A percentile compares a stretch with the other conserved stretches of the same genome.
These are phyloP conservation scores for Cerastis leucographa DNA, from an alignment of 2,888 invertebrate genomes.

Conservation along the genomic window DNA sequence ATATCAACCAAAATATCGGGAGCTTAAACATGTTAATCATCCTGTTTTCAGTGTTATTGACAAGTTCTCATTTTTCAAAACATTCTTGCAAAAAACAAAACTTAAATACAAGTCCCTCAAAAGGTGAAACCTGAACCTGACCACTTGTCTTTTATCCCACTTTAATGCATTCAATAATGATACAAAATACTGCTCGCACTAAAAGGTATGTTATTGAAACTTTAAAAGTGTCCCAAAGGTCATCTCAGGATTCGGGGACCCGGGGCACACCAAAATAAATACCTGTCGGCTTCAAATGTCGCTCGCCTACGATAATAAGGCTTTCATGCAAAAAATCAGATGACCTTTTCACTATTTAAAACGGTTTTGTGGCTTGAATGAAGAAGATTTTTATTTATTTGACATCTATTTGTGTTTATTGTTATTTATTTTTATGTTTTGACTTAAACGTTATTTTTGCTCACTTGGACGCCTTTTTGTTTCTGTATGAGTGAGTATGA, in stretches of 20 bases:
- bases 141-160: neutral
- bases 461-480: neutral
- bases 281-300: constrained; percentile 45
- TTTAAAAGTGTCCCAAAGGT: constrained; percentile 40
- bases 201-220: constrained; percentile 23
- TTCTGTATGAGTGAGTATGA: neutral
- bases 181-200: constrained; percentile 6
- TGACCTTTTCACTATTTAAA: constrained; percentile 26
- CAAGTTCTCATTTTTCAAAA: neutral
- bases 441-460: neutral
- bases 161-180: constrained; percentile 19
- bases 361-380: neutral
- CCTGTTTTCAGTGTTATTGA: too few species aligned
- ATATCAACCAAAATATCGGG: too few species aligned
- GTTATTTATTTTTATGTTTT: neutral
- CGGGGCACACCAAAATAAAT: constrained; percentile 33
- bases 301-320: constrained; percentile 30
- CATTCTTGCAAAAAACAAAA: too few species aligned
- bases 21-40: too few species aligned
- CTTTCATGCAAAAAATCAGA: constrained; percentile 15
- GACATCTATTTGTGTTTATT: neutral
- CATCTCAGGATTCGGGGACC: constrained; percentile 6
- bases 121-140: neutral
- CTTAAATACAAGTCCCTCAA: neutral
- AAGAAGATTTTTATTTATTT: constrained; percentile 1